Percentiles rank a stretch among this genome's conserved stretches.
Evolutionary conservation across 2,797 vertebrate species (phyloP).

Genomic region (Peromyscus melanophrys): DNA sequence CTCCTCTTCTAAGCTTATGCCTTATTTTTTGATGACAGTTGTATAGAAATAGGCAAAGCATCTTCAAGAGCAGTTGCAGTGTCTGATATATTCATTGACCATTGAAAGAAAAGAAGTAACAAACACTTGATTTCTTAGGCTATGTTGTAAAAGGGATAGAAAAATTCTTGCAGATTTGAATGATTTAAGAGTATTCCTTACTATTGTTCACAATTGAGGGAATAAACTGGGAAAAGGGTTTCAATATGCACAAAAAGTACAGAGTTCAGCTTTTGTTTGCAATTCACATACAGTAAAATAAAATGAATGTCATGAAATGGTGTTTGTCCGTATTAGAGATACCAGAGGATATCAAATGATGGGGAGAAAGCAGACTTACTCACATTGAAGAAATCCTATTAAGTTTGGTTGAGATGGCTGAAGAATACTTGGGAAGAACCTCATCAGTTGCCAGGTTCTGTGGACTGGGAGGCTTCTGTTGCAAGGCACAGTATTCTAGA

Average conservation of each 20-base stretch:
- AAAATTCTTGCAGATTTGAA: background rate
- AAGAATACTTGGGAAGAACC: background rate
- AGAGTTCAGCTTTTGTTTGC: background rate
- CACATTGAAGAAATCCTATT: background rate
- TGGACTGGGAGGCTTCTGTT: constrained; percentile 31
- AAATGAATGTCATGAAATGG: background rate
- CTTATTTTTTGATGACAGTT: background rate
- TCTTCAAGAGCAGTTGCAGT: background rate
- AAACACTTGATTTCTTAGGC: background rate
- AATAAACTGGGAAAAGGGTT: background rate
- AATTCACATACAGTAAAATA: background rate
- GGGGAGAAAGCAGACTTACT: background rate
- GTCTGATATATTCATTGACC: background rate
- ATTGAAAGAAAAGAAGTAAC: background rate
- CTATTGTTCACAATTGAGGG: background rate
- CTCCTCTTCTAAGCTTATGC: background rate
- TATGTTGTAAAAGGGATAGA: background rate
- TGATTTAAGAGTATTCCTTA: background rate
- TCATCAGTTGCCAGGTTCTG: background rate
- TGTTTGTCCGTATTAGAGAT: background rate
- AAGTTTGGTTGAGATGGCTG: background rate
- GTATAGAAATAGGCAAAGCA: background rate
- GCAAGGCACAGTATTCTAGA: constrained; percentile 37
- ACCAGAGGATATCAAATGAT: background rate
- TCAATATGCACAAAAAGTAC: background rate